Percentiles rank a stretch among this genome's conserved stretches.
Conservation (phyloP, 2,888 invertebrate genomes). For the Fragum whitleyi region DNA sequence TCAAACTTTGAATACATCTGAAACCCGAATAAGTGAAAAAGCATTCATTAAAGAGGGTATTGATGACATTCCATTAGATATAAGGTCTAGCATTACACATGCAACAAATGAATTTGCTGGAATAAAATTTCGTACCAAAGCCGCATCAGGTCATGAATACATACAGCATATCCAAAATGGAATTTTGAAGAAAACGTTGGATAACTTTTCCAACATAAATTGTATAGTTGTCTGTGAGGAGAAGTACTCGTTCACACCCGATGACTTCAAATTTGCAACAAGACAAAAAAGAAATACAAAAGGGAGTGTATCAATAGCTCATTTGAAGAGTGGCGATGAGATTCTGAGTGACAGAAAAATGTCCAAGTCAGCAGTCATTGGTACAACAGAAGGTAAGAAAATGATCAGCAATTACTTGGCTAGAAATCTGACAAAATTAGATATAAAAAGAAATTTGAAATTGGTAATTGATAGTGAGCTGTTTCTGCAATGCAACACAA, state of each 20-base stretch:
- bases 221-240: constrained; percentile 44
- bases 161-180: constrained; percentile 16
- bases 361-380: neutral
- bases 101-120: constrained; percentile 51
- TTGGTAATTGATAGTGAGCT: constrained; percentile 8
- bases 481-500: neutral
- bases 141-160: constrained; percentile 43
- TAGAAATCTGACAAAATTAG: constrained; percentile 21
- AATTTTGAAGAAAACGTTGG: no score
- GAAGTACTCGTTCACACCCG: constrained; percentile 42
- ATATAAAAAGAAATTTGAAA: constrained; percentile 8
- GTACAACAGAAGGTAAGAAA: constrained; percentile 5
- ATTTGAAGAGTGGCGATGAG: constrained; percentile 19
- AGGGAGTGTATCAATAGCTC: neutral
- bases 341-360: constrained; percentile 5
- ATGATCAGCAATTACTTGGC: constrained; percentile 49
- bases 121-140: constrained; percentile 42
- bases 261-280: constrained; percentile 36
- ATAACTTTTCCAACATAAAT: constrained; percentile 20
- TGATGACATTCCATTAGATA: neutral
- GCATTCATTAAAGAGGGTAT: constrained; percentile 1
- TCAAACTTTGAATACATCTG: neutral
- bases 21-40: neutral
- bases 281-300: neutral
- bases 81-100: neutral